Conservation (phyloP, 2,113 vertebrate species). For the Lophius piscatorius region DNA sequence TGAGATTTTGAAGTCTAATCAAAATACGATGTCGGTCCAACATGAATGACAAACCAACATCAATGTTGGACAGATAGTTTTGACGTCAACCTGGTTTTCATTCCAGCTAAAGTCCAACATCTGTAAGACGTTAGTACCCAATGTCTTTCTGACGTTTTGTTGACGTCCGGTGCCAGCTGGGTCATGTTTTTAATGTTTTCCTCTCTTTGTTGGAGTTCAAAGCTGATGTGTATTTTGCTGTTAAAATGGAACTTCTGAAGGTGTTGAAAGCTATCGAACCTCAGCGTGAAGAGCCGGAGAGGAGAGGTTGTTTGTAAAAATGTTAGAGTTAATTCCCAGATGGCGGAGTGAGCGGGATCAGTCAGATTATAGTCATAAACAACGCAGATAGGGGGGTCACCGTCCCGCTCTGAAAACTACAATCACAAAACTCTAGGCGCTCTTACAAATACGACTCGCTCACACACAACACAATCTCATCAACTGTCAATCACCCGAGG, state of each 20-base stretch:
- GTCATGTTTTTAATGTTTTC: no score
- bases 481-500: conserved; percentile 19
- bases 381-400: conserved; percentile 17
- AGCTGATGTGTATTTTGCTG: not conserved
- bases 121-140: no score
- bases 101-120: no score
- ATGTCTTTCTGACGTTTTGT: no score
- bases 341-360: conserved; percentile 9
- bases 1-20: no score
- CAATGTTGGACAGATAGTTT: no score
- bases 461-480: conserved; percentile 18
- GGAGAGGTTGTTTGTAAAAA: not conserved
- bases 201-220: not conserved
- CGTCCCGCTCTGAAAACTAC: conserved; percentile 24
- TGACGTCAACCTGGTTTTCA: no score
- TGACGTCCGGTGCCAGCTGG: no score
- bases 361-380: conserved; percentile 18
- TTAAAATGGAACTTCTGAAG: not conserved
- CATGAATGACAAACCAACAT: no score
- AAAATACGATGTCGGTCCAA: no score
- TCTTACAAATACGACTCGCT: not conserved
- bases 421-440: not conserved
- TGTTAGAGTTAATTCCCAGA: conserved; percentile 16
- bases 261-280: not conserved
- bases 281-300: not conserved